Evolutionary conservation across 1,140 invertebrate genomes (phyloP), one percentile per base, ranked within the genome.

Genomic region (Caenorhabditis brenneri): DNA sequence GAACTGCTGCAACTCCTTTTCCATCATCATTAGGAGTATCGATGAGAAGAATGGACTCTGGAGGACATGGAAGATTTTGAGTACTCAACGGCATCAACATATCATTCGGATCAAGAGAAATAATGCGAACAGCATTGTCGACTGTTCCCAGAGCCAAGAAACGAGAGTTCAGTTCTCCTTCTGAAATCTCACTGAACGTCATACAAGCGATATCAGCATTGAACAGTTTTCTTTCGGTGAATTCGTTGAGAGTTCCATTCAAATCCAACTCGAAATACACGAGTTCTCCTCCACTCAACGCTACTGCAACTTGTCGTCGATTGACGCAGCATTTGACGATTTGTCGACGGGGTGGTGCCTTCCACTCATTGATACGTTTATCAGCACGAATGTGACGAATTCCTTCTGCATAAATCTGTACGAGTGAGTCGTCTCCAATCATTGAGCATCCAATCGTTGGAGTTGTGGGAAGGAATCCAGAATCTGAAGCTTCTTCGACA

Each of bases 251-350:
- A 92, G 98, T 96, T 0, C 97, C 97, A 87, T 95, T 96, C 86
- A 95, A 94, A 92, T 99, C 97, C 96, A 99, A 97, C 93, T 99
- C 97, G 92, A 99, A 99, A 92, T 99, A 99, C 22, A 99, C 96
- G 27, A 99, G 92, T 93, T 99, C 97, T 65, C 97, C 96, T 46
- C 84, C 84, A 46, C 96, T 96, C 6, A 99, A 92, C 0, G 97
- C 97, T 86, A 99, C 99, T 0, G 99, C 97, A 29, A 98, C 96
- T 92, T 99, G 98, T 83, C 97, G 93, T 90, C 98, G 33, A 92
- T 99, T 99, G 0, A 99, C 95, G 1, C 97, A 97, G 92, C 97
- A 99, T 91, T 97, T 96, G 0, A 97, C 94, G 85, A 99, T 99
- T 0, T 94, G 95, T 88, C 97, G 97, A 91, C 98, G 98, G 6